These are phyloP conservation scores for Hymenopus coronatus DNA, from an alignment of 2,888 invertebrate species.

Conservation along the genomic window DNA sequence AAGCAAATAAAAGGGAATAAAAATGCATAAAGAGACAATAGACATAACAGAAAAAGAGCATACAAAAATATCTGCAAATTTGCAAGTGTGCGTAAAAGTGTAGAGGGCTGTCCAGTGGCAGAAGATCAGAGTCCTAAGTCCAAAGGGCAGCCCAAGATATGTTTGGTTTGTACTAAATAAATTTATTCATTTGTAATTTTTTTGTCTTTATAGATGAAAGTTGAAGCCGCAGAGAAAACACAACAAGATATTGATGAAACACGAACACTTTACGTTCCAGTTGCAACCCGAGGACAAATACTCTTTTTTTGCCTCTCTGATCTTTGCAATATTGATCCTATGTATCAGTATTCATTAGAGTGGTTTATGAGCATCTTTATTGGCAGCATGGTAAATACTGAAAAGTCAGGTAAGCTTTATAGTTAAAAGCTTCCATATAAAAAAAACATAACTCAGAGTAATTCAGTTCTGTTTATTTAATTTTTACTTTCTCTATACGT, in stretches of 20 bases:
- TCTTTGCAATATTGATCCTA: slow-evolving; percentile 83
- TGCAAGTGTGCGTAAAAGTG: too few relatives aligned
- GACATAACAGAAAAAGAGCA: too few relatives aligned
- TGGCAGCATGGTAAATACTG: slow-evolving; percentile 67
- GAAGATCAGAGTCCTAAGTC: too few relatives aligned
- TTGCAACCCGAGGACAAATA: slow-evolving; percentile 81
- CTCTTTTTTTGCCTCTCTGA: slow-evolving; percentile 86
- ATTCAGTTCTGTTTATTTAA: neutral
- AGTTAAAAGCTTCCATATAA: too few relatives aligned
- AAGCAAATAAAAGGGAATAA: too few relatives aligned
- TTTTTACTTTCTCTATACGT: neutral
- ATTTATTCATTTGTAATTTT: neutral
- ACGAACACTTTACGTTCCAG: slow-evolving; percentile 76
- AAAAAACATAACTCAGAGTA: too few relatives aligned
- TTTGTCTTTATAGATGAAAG: slow-evolving; percentile 58
- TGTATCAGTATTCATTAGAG: slow-evolving; percentile 92
- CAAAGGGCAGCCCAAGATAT: too few relatives aligned
- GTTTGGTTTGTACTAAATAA: too few relatives aligned
- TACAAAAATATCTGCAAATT: too few relatives aligned
- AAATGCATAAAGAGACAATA: too few relatives aligned
- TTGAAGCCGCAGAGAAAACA: slow-evolving; percentile 77
- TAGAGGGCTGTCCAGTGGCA: too few relatives aligned
- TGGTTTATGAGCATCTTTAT: slow-evolving; percentile 86
- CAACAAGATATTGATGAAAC: slow-evolving; percentile 79
- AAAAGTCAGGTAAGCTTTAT: slow-evolving; percentile 56